A percentile compares a stretch with the other conserved stretches of the same genome.
Conservation (phyloP, 2,113 vertebrate genomes). For the Misgurnus anguillicaudatus region DNA sequence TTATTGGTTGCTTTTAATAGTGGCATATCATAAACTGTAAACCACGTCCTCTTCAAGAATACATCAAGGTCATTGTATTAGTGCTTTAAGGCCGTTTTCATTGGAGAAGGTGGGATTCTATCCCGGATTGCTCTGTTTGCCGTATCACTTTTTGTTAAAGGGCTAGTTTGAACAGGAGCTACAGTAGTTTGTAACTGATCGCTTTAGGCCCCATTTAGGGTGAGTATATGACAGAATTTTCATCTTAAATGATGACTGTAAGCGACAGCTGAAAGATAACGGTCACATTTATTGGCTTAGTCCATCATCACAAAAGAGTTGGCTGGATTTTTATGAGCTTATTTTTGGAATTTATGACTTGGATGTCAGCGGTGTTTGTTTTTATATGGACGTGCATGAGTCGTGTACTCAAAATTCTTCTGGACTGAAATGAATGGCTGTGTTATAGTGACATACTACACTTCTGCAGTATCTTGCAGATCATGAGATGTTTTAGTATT, state of each 20-base stretch:
- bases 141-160: too few relatives aligned
- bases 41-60: not conserved
- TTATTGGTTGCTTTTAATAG: constrained; percentile 10
- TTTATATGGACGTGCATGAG: not conserved
- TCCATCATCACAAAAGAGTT: constrained; percentile 38
- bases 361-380: not conserved
- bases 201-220: too few relatives aligned
- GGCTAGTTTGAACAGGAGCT: too few relatives aligned
- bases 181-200: too few relatives aligned
- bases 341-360: constrained; percentile 2
- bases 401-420: not conserved
- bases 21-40: not conserved
- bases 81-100: not conserved
- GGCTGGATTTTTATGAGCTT: constrained; percentile 36
- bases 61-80: constrained; percentile 19
- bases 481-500: not conserved
- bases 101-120: too few relatives aligned
- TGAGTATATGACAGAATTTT: not conserved
- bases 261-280: constrained; percentile 28
- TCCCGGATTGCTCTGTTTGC: not conserved
- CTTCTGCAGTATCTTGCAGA: not conserved
- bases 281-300: constrained; percentile 9
- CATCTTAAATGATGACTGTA: constrained; percentile 8
- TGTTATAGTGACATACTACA: not conserved
- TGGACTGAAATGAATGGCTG: not conserved